phyloP scores from a whole-genome alignment of 2,113 vertebrate species.

The Gobio gobio region DNA sequence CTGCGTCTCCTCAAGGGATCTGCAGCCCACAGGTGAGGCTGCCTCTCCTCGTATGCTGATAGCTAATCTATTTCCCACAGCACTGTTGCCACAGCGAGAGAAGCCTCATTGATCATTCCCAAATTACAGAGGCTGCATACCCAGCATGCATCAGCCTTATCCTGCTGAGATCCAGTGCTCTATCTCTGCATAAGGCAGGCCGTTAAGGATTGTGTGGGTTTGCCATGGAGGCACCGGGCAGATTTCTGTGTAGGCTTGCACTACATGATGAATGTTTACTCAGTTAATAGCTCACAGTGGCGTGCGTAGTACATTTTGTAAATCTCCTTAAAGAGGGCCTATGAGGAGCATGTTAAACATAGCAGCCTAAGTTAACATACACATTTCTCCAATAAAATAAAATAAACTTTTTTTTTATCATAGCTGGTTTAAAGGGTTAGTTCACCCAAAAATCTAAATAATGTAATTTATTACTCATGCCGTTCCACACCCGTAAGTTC shows the following conservation, averaged over 20 bases:
- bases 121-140: slow-evolving; percentile 38
- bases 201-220: slow-evolving; percentile 33
- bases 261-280: slow-evolving; percentile 28
- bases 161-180: slow-evolving; percentile 19
- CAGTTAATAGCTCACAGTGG: slow-evolving; percentile 1
- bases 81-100: slow-evolving; percentile 16
- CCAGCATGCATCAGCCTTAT: slow-evolving; percentile 34
- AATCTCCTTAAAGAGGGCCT: slow-evolving; percentile 8
- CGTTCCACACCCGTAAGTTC: no score
- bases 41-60: slow-evolving; percentile 21
- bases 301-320: neutral
- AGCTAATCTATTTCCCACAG: slow-evolving; percentile 43
- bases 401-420: neutral
- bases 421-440: neutral
- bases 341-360: neutral
- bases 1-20: slow-evolving; percentile 29
- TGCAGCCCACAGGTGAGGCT: slow-evolving; percentile 35
- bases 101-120: slow-evolving; percentile 42
- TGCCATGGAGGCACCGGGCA: slow-evolving; percentile 7
- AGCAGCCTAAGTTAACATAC: neutral
- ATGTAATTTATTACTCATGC: no score
- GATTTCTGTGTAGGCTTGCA: slow-evolving; percentile 16
- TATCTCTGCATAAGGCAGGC: slow-evolving; percentile 28
- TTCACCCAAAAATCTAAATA: no score
- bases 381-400: neutral